These are phyloP conservation scores for Romanogobio albipinnatus DNA, from an alignment of 2,113 vertebrate species.

Conservation along the genomic window DNA sequence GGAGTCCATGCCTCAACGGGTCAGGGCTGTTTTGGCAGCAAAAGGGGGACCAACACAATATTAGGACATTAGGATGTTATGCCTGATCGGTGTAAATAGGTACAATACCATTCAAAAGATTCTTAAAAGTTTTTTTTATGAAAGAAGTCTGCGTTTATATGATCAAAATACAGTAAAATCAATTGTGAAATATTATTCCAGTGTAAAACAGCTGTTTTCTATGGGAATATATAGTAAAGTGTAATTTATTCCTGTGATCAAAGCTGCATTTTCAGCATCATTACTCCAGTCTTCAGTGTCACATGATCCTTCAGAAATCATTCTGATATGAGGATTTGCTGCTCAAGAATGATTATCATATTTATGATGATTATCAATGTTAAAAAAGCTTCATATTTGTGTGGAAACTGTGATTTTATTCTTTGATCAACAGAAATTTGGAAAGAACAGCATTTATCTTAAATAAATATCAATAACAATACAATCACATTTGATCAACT, in stretches of 20 bases:
- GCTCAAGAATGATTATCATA: neutral
- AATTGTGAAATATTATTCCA: neutral
- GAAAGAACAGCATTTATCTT: no score
- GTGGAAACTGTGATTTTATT: neutral
- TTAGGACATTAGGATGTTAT: no score
- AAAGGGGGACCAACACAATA: no score
- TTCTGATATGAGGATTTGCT: neutral
- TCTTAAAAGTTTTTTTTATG: neutral
- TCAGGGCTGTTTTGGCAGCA: no score
- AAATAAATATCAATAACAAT: no score
- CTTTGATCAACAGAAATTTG: neutral
- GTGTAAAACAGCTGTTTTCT: neutral
- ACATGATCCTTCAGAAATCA: neutral
- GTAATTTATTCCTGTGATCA: neutral
- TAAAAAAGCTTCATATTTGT: neutral
- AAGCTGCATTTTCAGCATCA: neutral
- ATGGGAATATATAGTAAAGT: neutral
- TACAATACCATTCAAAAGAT: neutral
- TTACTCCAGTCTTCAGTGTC: neutral
- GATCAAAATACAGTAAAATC: neutral
- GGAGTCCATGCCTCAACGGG: no score
- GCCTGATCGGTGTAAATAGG: no score
- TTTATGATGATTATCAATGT: neutral
- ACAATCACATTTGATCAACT: neutral
- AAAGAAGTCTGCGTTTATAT: neutral